Evolutionary conservation across 2,888 invertebrate genomes (phyloP).

Genomic region (Frankliniella fusca): DNA sequence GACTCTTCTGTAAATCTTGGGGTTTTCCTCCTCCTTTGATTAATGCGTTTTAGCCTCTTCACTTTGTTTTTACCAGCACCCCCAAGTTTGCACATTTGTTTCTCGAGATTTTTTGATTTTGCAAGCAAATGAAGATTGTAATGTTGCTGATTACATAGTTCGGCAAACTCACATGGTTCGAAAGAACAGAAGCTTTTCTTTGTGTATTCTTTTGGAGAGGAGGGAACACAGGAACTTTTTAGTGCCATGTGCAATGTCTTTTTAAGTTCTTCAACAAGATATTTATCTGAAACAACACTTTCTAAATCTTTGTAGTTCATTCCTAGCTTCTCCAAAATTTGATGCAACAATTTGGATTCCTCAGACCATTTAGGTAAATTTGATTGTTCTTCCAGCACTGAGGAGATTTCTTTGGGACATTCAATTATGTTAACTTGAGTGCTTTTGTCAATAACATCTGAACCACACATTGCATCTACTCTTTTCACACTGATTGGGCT

Average conservation of each 20-base stretch:
- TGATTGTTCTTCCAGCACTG: background rate
- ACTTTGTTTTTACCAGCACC: background rate
- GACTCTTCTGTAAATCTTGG: no score
- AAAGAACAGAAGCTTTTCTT: background rate
- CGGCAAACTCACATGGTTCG: background rate
- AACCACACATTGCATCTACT: background rate
- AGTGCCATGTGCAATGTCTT: background rate
- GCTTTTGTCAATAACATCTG: background rate
- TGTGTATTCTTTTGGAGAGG: no score
- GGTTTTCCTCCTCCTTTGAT: background rate
- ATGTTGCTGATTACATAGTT: constrained; percentile 5
- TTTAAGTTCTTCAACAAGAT: background rate
- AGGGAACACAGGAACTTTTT: no score
- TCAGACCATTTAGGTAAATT: background rate
- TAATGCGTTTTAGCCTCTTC: background rate
- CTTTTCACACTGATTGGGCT: background rate
- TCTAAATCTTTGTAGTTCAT: background rate
- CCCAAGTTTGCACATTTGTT: background rate
- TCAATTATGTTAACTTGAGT: background rate
- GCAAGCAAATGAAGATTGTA: background rate
- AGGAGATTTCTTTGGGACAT: background rate
- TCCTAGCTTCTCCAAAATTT: background rate
- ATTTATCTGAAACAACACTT: background rate
- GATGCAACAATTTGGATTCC: background rate
- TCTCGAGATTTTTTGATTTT: background rate